phyloP scores from a whole-genome alignment of 2,797 vertebrate genomes.

The Sandelia bainsii region DNA sequence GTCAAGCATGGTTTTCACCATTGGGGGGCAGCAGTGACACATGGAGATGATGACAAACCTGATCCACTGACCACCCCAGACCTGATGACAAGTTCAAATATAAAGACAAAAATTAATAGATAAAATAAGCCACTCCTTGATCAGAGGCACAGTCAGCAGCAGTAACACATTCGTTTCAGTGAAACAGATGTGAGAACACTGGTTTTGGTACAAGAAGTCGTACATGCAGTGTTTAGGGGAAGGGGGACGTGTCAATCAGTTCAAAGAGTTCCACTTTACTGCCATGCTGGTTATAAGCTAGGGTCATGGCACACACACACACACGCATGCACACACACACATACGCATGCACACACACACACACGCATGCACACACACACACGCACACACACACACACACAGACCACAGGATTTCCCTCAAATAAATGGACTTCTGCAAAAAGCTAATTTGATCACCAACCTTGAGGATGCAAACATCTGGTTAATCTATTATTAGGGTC shows the following conservation, averaged over 20 bases:
- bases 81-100: conserved; percentile 19
- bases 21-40: conserved; percentile 74
- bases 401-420: conserved; percentile 55
- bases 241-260: conserved; percentile 46
- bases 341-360: background rate
- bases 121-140: background rate
- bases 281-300: conserved; percentile 7
- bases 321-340: conserved; percentile 10
- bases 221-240: conserved; percentile 24
- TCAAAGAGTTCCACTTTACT: conserved; percentile 33
- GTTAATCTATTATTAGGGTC: conserved; percentile 24
- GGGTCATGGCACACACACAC: conserved; percentile 17
- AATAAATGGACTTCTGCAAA: conserved; percentile 54
- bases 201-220: conserved; percentile 13
- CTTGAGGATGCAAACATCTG: conserved; percentile 25
- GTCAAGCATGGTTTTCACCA: conserved; percentile 55
- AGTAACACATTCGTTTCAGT: conserved; percentile 6
- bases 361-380: conserved; percentile 3
- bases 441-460: conserved; percentile 27
- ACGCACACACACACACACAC: conserved; percentile 1
- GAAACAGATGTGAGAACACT: conserved; percentile 42
- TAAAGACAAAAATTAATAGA: background rate
- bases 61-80: conserved; percentile 48
- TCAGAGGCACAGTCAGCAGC: conserved; percentile 5
- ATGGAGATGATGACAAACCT: conserved; percentile 6